Base-by-base conservation (phyloP, 2,888 invertebrate species). In the Ctenicera cuprea region DNA sequence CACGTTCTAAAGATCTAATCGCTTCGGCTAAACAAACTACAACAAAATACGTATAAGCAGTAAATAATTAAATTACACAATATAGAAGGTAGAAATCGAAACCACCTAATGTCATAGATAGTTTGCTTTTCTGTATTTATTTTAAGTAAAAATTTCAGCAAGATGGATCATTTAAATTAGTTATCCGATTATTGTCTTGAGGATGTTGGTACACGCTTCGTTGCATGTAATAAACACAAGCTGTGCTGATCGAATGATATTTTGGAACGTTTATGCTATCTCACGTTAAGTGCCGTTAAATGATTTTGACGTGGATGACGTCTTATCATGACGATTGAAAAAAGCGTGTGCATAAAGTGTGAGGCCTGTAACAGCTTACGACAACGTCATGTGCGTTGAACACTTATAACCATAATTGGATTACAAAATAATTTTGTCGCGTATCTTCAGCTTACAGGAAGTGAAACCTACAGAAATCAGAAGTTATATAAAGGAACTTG, bases 261-360 rank as follows among this genome's bases (percentile, higher is more conserved):
- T 74, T 71, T 62, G 61, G 70, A 61, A 72, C 62, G 67, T 52
- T 61, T 63, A 57, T 65, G 70, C 54, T 45, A 64, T 62, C 62
- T 59, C 54, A 43, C 38, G 64, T 66, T 68, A 63, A 62, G 72
- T 37, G 64, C 66, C 61, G 70, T 65, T 74, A 79, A 77, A 71
- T 74, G 73, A 76, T 77, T 73, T 64, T 73, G 77, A 79, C 77
- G 75, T 67, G 71, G 62, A 67, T 80, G 82, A 82, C 81, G 76
- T 80, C 78, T 79, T 80, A 80, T 81, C 80, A 80, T 80, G 82
- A 81, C 81, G 79, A 82, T 80, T 82, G 82, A 82, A 83, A 83
- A 83, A 82, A 79, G 74, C 79, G 72, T 76, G 81, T 74, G 79
- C 81, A 81, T 75, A 79, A 82, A 82, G 82, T 80, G 83, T 82